Evolutionary conservation across 2,888 invertebrate species (phyloP).

Genomic region (Orthonevra nobilis): DNA sequence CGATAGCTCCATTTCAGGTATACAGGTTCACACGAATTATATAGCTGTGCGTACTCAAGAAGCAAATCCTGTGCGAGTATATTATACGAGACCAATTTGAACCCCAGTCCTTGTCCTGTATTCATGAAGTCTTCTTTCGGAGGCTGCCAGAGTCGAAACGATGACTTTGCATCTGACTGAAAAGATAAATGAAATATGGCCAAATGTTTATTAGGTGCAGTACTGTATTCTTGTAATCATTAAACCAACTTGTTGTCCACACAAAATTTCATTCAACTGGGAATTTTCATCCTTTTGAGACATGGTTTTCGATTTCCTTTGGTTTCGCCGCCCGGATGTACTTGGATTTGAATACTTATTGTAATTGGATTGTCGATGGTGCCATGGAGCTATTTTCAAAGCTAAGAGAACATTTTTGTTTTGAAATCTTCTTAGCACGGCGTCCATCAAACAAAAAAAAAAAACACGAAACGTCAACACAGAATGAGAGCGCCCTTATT

Average conservation of each 20-base stretch:
- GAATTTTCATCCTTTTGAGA: not conserved
- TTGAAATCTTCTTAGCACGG: not conserved
- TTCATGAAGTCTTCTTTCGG: not conserved
- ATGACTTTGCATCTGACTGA: not conserved
- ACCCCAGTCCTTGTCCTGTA: conserved; percentile 72
- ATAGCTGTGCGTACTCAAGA: conserved; percentile 87
- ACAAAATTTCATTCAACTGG: too few species aligned
- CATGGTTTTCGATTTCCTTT: not conserved
- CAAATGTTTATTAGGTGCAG: too few species aligned
- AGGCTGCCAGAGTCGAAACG: conserved; percentile 16
- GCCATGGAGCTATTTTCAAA: too few species aligned
- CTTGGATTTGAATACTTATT: too few species aligned
- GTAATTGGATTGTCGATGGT: not conserved
- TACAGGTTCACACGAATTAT: conserved; percentile 82
- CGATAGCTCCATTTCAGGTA: conserved; percentile 87
- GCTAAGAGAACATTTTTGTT: too few species aligned
- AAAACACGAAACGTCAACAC: too few species aligned
- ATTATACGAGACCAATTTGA: conserved; percentile 92
- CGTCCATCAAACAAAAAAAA: conserved; percentile 15
- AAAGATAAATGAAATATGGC: not conserved
- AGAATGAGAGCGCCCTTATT: too few species aligned
- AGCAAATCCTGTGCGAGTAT: conserved; percentile 92
- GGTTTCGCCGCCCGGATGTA: too few species aligned
- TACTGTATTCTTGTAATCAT: too few species aligned
- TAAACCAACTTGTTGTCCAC: too few species aligned